Evolutionary conservation across 37 sponge, comb jelly and placozoan species (phyloP).

Genomic region (Axinella damicornis): DNA sequence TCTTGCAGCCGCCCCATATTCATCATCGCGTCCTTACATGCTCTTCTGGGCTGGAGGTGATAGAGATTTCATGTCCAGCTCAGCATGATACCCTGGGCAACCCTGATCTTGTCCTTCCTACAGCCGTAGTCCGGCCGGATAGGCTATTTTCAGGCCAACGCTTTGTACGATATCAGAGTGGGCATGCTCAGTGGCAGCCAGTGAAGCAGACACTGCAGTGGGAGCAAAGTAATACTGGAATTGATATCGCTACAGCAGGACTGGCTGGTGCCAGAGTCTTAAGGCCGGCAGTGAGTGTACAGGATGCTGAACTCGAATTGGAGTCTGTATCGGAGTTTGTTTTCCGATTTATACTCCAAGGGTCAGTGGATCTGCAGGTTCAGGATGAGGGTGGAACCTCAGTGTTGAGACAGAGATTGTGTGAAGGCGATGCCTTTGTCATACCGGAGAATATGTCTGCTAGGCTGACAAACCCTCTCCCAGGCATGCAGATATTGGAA

Average conservation of each 20-base stretch:
- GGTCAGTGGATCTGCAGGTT: not conserved
- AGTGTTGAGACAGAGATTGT: not conserved
- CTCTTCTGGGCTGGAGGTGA: slow-evolving; percentile 14
- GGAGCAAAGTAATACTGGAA: slow-evolving; percentile 13
- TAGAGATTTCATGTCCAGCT: slow-evolving; percentile 32
- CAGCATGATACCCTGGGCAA: not conserved
- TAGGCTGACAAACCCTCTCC: not conserved
- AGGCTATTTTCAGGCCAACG: slow-evolving; percentile 12
- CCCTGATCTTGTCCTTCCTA: slow-evolving; percentile 23
- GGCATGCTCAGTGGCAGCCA: slow-evolving; percentile 4
- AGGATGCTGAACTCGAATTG: not conserved
- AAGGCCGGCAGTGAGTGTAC: not conserved
- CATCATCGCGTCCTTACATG: slow-evolving; percentile 32
- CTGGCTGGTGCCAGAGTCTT: slow-evolving; percentile 16
- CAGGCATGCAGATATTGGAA: not conserved
- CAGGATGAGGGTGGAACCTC: not conserved
- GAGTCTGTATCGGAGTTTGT: not conserved
- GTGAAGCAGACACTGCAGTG: not conserved
- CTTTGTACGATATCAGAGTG: not conserved
- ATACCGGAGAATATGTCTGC: not conserved
- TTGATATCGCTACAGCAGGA: slow-evolving; percentile 12
- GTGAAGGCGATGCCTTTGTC: slow-evolving; percentile 18
- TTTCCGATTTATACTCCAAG: slow-evolving; percentile 11
- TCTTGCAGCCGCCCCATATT: slow-evolving; percentile 40
- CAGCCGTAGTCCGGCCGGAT: not conserved